Evolutionary conservation across 1,140 invertebrate genomes (phyloP).

Genomic region (Theocolax elegans): DNA sequence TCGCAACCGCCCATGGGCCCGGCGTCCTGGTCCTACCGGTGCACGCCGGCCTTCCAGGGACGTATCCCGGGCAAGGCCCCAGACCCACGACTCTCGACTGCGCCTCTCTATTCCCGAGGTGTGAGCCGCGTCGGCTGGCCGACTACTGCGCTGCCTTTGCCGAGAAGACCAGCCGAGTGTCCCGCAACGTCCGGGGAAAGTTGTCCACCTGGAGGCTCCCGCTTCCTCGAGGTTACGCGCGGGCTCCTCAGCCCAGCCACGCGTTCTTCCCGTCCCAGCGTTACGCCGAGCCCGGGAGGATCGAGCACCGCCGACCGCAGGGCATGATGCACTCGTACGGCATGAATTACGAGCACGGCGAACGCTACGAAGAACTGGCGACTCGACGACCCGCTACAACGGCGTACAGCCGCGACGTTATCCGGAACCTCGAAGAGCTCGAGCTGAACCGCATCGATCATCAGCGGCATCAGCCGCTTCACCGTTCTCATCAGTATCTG

Average conservation of each 20-base stretch:
- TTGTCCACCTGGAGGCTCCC: constrained; percentile 46
- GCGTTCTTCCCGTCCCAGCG: neutral
- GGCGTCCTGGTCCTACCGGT: neutral
- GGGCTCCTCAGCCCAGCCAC: neutral
- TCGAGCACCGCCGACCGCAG: neutral
- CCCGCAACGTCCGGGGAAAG: constrained; percentile 52
- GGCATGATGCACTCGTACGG: constrained; percentile 19
- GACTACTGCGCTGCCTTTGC: constrained; percentile 59
- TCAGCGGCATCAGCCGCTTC: neutral
- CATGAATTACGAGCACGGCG: constrained; percentile 29
- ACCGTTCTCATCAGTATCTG: neutral
- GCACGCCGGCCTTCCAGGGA: neutral
- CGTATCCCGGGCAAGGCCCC: neutral
- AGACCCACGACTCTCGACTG: constrained; percentile 42
- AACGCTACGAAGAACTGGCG: constrained; percentile 29
- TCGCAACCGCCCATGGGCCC: neutral
- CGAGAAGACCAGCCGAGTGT: constrained; percentile 59
- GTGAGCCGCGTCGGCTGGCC: constrained; percentile 48
- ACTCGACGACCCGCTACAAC: neutral
- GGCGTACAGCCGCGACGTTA: constrained; percentile 24
- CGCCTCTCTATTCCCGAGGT: constrained; percentile 40
- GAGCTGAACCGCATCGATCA: constrained; percentile 23
- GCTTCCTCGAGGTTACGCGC: constrained; percentile 9
- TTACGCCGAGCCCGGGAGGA: neutral
- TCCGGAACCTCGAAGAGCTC: constrained; percentile 37